These are phyloP conservation scores for Habropoda laboriosa DNA, from an alignment of 1,140 invertebrate genomes.

Conservation along the genomic window DNA sequence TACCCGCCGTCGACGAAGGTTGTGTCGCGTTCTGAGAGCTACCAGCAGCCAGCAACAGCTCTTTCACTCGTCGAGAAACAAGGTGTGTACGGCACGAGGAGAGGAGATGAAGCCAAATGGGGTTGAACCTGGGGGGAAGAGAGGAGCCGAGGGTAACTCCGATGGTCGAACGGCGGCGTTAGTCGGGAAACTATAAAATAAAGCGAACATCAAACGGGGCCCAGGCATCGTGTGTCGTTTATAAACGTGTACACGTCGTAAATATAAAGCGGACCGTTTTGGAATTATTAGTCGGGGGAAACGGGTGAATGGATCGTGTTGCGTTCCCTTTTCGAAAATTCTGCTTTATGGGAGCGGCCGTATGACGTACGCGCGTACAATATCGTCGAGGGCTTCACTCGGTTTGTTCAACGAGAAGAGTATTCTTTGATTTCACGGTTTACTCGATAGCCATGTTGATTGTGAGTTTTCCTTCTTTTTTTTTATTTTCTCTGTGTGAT, in stretches of 20 bases:
- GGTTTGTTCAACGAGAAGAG: too few species aligned
- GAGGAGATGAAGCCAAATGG: neutral
- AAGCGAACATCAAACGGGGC: constrained; percentile 38
- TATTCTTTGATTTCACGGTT: neutral
- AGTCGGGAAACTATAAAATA: constrained; percentile 39
- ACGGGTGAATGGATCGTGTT: neutral
- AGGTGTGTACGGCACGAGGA: too few species aligned
- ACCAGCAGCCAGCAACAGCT: too few species aligned
- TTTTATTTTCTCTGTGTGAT: neutral
- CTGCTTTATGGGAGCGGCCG: neutral
- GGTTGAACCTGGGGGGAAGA: too few species aligned
- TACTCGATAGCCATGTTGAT: neutral
- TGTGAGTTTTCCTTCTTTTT: too few species aligned
- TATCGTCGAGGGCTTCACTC: too few species aligned
- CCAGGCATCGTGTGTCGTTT: constrained; percentile 30
- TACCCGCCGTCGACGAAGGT: neutral
- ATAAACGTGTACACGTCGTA: constrained; percentile 44
- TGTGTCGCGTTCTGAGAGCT: neutral
- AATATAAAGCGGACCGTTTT: constrained; percentile 33
- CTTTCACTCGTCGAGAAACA: too few species aligned
- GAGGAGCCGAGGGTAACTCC: neutral
- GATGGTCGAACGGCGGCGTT: neutral
- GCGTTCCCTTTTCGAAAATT: neutral
- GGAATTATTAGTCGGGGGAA: constrained; percentile 26
- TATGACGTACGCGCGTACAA: neutral